These are phyloP conservation scores for Drosophila demipolita DNA, from an alignment of 2,888 invertebrate species.

Conservation along the genomic window DNA sequence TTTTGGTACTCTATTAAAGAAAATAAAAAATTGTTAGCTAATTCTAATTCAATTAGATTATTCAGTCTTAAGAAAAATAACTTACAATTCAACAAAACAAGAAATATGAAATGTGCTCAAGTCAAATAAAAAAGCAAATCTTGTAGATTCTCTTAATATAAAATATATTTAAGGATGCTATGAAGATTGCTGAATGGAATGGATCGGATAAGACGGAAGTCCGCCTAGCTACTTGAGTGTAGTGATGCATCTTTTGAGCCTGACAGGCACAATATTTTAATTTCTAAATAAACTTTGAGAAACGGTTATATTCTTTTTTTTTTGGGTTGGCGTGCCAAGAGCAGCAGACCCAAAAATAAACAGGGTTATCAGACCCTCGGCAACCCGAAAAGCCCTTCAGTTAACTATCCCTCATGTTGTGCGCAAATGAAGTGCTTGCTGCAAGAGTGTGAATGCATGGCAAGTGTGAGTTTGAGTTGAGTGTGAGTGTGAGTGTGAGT, in stretches of 20 bases:
- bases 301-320: constrained; percentile 17
- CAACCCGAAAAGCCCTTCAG: constrained; percentile 58
- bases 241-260: constrained; percentile 49
- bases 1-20: neutral
- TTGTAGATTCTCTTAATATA: neutral
- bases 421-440: constrained; percentile 74
- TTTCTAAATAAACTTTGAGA: constrained; percentile 77
- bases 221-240: constrained; percentile 15
- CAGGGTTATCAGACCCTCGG: constrained; percentile 20
- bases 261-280: constrained; percentile 56
- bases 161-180: neutral
- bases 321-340: constrained; percentile 64
- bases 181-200: constrained; percentile 14
- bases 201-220: constrained; percentile 17
- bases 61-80: neutral
- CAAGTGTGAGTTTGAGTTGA: constrained; percentile 22
- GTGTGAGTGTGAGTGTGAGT: constrained; percentile 17
- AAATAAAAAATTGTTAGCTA: too few species aligned
- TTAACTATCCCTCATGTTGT: constrained; percentile 65
- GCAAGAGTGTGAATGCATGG: constrained; percentile 62
- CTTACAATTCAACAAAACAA: neutral
- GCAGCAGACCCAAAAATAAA: constrained; percentile 61
- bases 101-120: neutral
- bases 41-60: neutral
- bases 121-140: neutral